Evolutionary conservation across 2,113 vertebrate species (phyloP).

Genomic region (Syngnathus scovelli): DNA sequence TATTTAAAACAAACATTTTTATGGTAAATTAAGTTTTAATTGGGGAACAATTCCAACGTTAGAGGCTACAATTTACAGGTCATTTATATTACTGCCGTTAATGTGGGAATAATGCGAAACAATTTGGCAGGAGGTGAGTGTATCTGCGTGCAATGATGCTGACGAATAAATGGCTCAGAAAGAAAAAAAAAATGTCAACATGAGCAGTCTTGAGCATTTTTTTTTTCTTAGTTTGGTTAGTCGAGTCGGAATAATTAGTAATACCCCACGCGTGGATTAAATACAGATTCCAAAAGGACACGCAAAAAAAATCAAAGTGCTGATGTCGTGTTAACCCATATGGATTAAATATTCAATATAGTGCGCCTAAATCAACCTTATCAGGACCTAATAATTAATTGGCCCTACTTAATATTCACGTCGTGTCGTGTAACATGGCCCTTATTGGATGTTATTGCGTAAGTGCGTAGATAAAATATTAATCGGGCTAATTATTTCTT

Average conservation of each 20-base stretch:
- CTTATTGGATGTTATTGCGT: neutral
- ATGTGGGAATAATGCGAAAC: neutral
- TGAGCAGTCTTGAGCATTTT: neutral
- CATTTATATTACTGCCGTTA: neutral
- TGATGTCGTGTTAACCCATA: neutral
- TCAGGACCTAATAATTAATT: slow-evolving; percentile 4
- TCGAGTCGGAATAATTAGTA: slow-evolving; percentile 49
- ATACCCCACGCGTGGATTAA: slow-evolving; percentile 59
- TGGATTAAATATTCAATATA: neutral
- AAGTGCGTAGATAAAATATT: slow-evolving; percentile 3
- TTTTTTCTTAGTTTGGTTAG: neutral
- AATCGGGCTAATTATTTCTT: slow-evolving; percentile 7
- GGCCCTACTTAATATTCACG: neutral
- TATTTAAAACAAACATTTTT: neutral
- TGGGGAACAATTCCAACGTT: neutral
- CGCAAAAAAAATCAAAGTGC: neutral
- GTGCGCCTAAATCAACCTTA: neutral
- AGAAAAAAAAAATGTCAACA: neutral
- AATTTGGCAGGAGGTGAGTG: neutral
- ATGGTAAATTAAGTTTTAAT: slow-evolving; percentile 1
- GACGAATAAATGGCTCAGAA: neutral
- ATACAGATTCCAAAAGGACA: slow-evolving; percentile 24
- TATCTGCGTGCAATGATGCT: neutral
- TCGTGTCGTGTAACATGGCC: neutral
- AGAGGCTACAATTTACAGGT: neutral